phyloP scores from a whole-genome alignment of 2,888 invertebrate genomes.

The Diaprepes abbreviatus region DNA sequence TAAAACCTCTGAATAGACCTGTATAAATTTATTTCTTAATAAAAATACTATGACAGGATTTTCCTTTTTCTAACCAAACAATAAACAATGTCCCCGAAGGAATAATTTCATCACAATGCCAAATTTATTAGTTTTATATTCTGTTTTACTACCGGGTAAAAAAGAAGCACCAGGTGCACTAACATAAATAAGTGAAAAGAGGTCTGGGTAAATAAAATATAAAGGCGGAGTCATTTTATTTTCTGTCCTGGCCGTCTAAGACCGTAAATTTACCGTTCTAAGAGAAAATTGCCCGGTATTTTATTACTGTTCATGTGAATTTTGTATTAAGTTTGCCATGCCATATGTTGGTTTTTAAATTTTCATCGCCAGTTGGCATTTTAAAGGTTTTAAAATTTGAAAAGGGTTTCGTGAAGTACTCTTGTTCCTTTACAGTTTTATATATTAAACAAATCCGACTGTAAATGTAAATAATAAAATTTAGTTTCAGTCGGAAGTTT shows the following conservation, averaged over 20 bases:
- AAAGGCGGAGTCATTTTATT: constrained; percentile 12
- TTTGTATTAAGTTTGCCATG: constrained; percentile 6
- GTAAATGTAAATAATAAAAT: too few relatives aligned
- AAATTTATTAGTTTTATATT: constrained; percentile 6
- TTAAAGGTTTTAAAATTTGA: neutral
- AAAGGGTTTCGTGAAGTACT: neutral
- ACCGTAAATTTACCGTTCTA: constrained; percentile 10
- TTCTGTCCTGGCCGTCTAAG: constrained; percentile 13
- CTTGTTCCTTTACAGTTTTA: neutral
- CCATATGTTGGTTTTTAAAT: constrained; percentile 14
- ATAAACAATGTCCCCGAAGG: neutral
- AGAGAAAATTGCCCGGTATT: constrained; percentile 16
- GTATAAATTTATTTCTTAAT: too few relatives aligned
- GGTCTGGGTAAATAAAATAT: constrained; percentile 16
- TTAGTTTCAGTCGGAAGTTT: too few relatives aligned
- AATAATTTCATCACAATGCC: neutral
- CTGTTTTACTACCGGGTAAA: constrained; percentile 3
- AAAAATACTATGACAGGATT: neutral
- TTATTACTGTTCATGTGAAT: constrained; percentile 17
- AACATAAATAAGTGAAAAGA: constrained; percentile 13
- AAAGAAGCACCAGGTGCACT: constrained; percentile 9
- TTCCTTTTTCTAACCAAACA: neutral
- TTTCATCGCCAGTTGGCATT: neutral
- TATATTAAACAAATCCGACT: too few relatives aligned
- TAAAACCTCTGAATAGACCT: too few relatives aligned